Evolutionary conservation across 2,797 vertebrate species (phyloP).

Genomic region (Phoxinus dragarum): DNA sequence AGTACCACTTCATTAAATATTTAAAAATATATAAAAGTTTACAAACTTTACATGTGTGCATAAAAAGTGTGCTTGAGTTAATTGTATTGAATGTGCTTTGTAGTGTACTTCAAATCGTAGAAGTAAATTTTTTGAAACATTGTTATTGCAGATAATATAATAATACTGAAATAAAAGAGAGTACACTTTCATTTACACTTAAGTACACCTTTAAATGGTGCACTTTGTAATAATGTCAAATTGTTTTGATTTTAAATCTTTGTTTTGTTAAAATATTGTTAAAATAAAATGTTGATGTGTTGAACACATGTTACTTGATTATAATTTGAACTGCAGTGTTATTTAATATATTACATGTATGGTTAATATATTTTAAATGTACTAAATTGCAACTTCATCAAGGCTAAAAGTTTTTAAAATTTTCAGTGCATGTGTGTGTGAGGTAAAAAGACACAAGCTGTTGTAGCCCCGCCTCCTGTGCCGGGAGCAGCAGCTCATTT

Average conservation of each 20-base stretch:
- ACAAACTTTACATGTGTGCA: background rate
- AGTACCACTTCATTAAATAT: background rate
- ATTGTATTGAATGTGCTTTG: background rate
- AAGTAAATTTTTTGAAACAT: background rate
- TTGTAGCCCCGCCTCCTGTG: too few species aligned
- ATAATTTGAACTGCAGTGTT: background rate
- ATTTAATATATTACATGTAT: background rate
- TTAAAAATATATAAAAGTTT: background rate
- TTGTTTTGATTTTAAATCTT: background rate
- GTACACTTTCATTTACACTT: too few species aligned
- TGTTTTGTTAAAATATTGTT: too few species aligned
- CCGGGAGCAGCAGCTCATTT: too few species aligned
- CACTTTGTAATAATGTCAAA: background rate
- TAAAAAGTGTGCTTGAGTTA: background rate
- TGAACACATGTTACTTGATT: background rate
- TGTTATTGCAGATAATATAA: background rate
- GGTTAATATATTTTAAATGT: too few species aligned
- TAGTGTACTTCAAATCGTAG: background rate
- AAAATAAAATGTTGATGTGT: too few species aligned
- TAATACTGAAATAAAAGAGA: background rate
- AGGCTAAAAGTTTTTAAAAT: too few species aligned
- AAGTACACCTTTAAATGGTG: background rate
- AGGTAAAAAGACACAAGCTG: too few species aligned
- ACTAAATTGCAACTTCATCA: too few species aligned
- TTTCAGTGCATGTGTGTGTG: too few species aligned